Percentiles rank a stretch among this genome's conserved stretches.
Conservation (phyloP, 2,888 invertebrate genomes). For the Hirudinaria manillensis region DNA sequence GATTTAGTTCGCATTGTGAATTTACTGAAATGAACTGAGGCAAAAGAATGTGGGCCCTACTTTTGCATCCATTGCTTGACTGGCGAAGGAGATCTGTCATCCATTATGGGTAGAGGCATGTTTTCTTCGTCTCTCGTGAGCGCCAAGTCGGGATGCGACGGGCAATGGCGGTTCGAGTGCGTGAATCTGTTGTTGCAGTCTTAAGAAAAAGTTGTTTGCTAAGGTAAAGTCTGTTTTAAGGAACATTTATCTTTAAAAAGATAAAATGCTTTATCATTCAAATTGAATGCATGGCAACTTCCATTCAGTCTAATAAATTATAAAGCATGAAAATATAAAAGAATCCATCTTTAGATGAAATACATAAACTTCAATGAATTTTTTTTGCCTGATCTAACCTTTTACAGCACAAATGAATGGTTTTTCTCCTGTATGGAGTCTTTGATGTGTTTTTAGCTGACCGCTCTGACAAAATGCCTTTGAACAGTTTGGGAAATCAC, state of each 20-base stretch:
- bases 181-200: slow-evolving; percentile 66
- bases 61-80: slow-evolving; percentile 34
- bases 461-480: slow-evolving; percentile 72
- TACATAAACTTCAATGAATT: not conserved
- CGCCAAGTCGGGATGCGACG: slow-evolving; percentile 65
- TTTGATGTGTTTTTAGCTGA: slow-evolving; percentile 70
- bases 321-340: not conserved
- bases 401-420: slow-evolving; percentile 63
- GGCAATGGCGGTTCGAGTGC: slow-evolving; percentile 71
- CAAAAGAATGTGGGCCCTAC: not conserved
- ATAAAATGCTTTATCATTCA: too few relatives aligned
- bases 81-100: slow-evolving; percentile 14
- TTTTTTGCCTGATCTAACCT: slow-evolving; percentile 41
- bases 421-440: slow-evolving; percentile 71
- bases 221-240: not conserved
- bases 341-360: not conserved
- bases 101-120: slow-evolving; percentile 22
- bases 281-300: not conserved
- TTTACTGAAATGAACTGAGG: too few relatives aligned
- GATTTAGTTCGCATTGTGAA: too few relatives aligned
- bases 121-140: slow-evolving; percentile 49
- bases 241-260: not conserved
- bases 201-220: not conserved
- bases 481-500: slow-evolving; percentile 68
- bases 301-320: not conserved